Percentiles rank a stretch among this genome's conserved stretches.
Evolutionary conservation across 2,113 vertebrate genomes (phyloP).

Genomic region (Monarcha castaneiventris): DNA sequence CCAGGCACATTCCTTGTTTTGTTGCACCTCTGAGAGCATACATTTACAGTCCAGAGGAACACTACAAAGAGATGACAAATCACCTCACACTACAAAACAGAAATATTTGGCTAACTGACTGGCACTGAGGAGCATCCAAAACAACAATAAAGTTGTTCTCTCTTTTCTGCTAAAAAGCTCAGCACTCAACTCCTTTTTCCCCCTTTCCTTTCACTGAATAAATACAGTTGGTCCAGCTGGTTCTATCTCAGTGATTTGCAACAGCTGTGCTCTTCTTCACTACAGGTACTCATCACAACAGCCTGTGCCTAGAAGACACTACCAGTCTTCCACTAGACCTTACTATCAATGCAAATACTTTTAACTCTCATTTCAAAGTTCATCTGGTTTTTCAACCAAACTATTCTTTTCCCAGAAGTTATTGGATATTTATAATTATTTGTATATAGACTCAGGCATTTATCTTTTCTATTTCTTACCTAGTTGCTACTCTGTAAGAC

Average conservation of each 20-base stretch:
- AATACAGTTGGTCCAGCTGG: neutral
- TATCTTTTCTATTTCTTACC: neutral
- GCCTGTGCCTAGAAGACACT: neutral
- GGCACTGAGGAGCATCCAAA: neutral
- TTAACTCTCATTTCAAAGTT: neutral
- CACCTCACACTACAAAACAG: neutral
- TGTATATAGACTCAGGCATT: neutral
- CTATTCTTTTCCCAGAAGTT: neutral
- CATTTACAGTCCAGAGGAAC: neutral
- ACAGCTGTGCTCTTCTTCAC: neutral
- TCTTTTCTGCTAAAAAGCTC: neutral
- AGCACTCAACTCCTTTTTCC: neutral
- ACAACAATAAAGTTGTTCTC: neutral
- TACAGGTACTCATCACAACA: neutral
- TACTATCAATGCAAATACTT: neutral
- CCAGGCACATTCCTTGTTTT: neutral
- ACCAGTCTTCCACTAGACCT: neutral
- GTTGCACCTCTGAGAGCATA: neutral
- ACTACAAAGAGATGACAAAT: neutral
- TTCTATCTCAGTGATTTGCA: neutral
- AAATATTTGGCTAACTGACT: neutral
- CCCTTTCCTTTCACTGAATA: neutral
- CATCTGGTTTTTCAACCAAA: neutral
- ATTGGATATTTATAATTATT: neutral
- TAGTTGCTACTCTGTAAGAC: neutral